phyloP scores from a whole-genome alignment of 1,140 invertebrate genomes.

The Pachyrhynchus sulphureomaculatus region DNA sequence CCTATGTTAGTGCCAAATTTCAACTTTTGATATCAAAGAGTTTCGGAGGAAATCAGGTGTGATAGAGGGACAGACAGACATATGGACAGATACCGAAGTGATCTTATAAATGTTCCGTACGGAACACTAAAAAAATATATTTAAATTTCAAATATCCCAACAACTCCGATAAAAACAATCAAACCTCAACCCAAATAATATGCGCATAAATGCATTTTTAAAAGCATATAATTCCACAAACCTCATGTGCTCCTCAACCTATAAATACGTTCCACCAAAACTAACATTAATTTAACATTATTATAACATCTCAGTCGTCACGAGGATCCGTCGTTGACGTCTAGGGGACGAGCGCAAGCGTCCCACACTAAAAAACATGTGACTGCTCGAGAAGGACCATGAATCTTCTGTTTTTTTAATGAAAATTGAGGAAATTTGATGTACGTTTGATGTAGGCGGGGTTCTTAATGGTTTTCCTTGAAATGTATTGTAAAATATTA shows the following conservation, averaged over 20 bases:
- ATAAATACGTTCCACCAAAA: constrained; percentile 15
- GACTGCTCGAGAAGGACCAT: constrained; percentile 9
- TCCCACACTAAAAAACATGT: constrained; percentile 22
- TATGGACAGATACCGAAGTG: too few relatives aligned
- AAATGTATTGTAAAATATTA: neutral
- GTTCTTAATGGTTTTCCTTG: neutral
- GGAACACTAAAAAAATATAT: too few relatives aligned
- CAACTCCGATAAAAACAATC: neutral
- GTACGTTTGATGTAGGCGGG: too few relatives aligned
- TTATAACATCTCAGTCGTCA: constrained; percentile 29
- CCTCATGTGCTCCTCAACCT: constrained; percentile 29
- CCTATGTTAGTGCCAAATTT: too few relatives aligned
- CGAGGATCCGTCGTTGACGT: constrained; percentile 21
- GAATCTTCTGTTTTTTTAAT: constrained; percentile 10
- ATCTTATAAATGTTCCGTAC: too few relatives aligned
- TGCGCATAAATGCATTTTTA: constrained; percentile 2
- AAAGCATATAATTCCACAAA: too few relatives aligned
- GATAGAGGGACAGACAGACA: too few relatives aligned
- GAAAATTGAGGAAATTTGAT: neutral
- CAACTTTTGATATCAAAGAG: too few relatives aligned
- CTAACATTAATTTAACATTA: constrained; percentile 16
- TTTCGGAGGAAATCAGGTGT: too few relatives aligned
- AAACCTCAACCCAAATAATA: neutral
- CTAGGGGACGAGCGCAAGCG: constrained; percentile 23
- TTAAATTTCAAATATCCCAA: too few relatives aligned